Evolutionary conservation across 2,797 vertebrate genomes (phyloP).

Genomic region (Alcedo quadribrachys): DNA sequence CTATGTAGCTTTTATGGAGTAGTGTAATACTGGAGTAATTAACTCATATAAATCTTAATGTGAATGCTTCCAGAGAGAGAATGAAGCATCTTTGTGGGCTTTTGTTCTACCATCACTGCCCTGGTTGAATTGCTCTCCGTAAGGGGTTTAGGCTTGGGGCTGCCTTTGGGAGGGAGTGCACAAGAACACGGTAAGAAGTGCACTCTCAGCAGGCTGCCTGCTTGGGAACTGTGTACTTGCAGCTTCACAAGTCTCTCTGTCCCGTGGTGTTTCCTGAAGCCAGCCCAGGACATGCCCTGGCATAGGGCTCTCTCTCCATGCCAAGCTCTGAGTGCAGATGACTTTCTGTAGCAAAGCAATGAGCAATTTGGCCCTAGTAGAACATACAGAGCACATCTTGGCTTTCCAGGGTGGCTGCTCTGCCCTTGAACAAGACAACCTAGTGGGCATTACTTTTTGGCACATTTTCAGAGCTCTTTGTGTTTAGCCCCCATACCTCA

Average conservation of each 20-base stretch:
- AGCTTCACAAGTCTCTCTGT: background rate
- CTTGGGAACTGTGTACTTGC: background rate
- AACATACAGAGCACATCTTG: background rate
- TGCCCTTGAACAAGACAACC: background rate
- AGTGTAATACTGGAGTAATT: background rate
- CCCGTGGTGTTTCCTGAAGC: background rate
- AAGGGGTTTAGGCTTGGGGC: background rate
- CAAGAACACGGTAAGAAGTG: background rate
- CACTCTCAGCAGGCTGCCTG: background rate
- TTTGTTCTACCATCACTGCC: fast-evolving
- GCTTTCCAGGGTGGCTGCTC: background rate
- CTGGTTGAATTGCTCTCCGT: background rate
- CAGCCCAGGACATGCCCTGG: background rate
- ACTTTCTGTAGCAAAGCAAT: background rate
- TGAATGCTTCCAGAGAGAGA: background rate
- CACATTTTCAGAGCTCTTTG: background rate
- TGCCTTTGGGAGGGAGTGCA: background rate
- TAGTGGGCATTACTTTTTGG: background rate
- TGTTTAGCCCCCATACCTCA: background rate
- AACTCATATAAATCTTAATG: fast-evolving
- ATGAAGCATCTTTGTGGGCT: background rate
- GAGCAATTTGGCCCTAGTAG: background rate
- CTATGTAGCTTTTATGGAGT: background rate
- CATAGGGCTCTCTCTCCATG: background rate
- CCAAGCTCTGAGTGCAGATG: background rate